A percentile compares a stretch with the other conserved stretches of the same genome.
Evolutionary conservation across 2,888 invertebrate genomes (phyloP).

Genomic region (Mycalesis mineus): DNA sequence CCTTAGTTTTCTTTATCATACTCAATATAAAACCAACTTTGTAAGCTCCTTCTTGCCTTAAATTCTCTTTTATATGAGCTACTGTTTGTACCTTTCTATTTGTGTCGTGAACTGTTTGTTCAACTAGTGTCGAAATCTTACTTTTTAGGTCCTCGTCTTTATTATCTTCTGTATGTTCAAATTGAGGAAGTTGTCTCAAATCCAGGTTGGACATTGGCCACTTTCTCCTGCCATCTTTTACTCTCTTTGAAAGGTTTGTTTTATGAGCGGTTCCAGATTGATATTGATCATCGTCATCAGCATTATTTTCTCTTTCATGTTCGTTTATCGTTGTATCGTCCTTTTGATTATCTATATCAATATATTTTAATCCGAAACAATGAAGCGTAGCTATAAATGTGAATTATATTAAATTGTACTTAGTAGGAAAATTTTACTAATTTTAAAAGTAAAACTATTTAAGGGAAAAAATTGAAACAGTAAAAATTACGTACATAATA

Average conservation of each 20-base stretch:
- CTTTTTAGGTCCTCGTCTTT: conserved; percentile 51
- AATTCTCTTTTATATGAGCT: conserved; percentile 38
- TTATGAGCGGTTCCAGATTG: background rate
- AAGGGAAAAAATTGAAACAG: too few species aligned
- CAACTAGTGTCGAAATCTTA: conserved; percentile 52
- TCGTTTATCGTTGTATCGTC: too few species aligned
- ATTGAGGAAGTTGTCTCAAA: background rate
- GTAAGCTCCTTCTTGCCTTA: conserved; percentile 45
- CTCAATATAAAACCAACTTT: conserved; percentile 57
- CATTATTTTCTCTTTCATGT: background rate
- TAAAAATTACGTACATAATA: too few species aligned
- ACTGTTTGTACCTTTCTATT: conserved; percentile 46
- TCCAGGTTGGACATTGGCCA: conserved; percentile 23
- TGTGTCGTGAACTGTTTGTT: conserved; percentile 56
- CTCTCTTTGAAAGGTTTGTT: background rate
- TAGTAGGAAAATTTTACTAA: too few species aligned
- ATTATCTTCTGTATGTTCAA: conserved; percentile 33
- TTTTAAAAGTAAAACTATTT: too few species aligned
- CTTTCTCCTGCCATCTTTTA: conserved; percentile 26
- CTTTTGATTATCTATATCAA: conserved; percentile 13
- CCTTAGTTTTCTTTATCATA: conserved; percentile 57
- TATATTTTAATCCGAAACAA: conserved; percentile 15
- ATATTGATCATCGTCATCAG: background rate
- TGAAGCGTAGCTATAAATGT: conserved; percentile 7
- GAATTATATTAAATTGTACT: too few species aligned